These are phyloP conservation scores for Serilophus lunatus DNA, from an alignment of 2,113 vertebrate species.

Conservation along the genomic window DNA sequence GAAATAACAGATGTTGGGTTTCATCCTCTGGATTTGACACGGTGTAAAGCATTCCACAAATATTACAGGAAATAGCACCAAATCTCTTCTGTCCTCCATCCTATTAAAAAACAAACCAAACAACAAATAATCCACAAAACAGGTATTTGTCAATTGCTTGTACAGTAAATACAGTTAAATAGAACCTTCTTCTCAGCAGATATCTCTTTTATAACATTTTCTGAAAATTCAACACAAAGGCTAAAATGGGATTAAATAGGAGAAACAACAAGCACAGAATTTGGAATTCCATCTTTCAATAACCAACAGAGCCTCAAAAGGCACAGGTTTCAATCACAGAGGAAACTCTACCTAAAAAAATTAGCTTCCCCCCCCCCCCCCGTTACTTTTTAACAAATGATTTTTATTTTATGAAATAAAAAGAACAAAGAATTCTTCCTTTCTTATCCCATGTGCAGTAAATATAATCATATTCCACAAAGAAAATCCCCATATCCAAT, in stretches of 20 bases:
- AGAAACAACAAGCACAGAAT: background rate
- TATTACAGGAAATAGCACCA: conserved; percentile 90
- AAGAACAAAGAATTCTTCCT: background rate
- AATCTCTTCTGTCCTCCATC: conserved; percentile 94
- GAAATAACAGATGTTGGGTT: conserved; percentile 95
- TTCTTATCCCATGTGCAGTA: background rate
- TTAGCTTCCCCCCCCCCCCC: background rate
- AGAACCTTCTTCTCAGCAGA: background rate
- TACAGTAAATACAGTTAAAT: background rate
- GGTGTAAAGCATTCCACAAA: conserved; percentile 98
- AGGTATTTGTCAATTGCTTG: background rate
- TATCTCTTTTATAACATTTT: background rate
- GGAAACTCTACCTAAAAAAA: background rate
- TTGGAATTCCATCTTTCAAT: background rate
- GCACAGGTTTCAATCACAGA: background rate
- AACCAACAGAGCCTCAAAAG: background rate
- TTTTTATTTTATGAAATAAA: background rate
- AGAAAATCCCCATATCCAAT: background rate
- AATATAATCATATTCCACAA: background rate
- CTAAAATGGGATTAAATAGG: background rate
- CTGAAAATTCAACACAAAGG: background rate
- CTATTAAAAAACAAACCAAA: conserved; percentile 66
- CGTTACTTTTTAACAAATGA: background rate
- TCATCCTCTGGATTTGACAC: conserved; percentile 95
- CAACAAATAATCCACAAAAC: background rate